Conservation (phyloP, 2,797 vertebrate genomes). For the Cryptoblepharus egeriae region DNA sequence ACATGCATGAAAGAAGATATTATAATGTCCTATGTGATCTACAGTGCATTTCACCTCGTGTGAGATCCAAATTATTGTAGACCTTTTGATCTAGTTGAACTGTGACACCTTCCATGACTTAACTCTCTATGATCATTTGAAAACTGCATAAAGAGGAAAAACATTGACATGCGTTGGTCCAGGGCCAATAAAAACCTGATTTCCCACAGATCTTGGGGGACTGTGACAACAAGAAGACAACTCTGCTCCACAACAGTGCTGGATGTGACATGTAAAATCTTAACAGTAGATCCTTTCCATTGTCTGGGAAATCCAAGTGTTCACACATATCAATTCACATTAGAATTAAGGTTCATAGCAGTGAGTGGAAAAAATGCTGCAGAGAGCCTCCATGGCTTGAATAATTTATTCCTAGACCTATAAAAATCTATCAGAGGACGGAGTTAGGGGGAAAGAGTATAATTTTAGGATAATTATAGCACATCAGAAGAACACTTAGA, state of each 20-base stretch:
- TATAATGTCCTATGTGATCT: not conserved
- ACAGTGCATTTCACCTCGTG: not conserved
- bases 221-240: not conserved
- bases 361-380: constrained; percentile 47
- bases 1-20: not conserved
- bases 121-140: not conserved
- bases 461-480: constrained; percentile 74
- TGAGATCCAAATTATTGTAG: not conserved
- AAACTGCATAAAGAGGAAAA: not conserved
- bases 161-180: not conserved
- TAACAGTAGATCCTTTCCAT: constrained; percentile 25
- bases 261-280: rapidly evolving
- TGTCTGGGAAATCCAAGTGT: not conserved
- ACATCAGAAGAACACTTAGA: constrained; percentile 56
- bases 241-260: not conserved
- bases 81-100: not conserved
- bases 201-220: not conserved
- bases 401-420: constrained; percentile 72
- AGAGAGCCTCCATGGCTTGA: constrained; percentile 56
- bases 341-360: constrained; percentile 30
- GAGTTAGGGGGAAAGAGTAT: constrained; percentile 65
- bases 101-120: not conserved
- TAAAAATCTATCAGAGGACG: constrained; percentile 64
- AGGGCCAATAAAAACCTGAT: not conserved
- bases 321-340: not conserved